Conservation (phyloP, 2,888 invertebrate species). For the Drosophila basisetae region DNA sequence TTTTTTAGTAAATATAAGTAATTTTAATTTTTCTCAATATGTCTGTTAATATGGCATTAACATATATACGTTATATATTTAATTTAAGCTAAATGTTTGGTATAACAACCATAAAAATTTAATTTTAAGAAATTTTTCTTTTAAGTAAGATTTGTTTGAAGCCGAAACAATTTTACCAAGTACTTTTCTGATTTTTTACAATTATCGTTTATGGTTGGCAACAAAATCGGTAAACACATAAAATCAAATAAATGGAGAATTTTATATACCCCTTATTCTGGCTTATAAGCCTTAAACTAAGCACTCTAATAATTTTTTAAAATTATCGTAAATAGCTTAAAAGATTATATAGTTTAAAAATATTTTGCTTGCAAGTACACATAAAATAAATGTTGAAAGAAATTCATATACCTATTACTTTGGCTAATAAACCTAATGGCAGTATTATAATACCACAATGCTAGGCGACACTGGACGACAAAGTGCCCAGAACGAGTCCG, state of each 20-base stretch:
- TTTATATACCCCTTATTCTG: not conserved
- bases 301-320: not conserved
- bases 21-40: not conserved
- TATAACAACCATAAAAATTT: not conserved
- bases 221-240: not conserved
- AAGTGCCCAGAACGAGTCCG: constrained; percentile 40
- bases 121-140: not conserved
- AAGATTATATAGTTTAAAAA: not conserved
- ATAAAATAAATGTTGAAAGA: not conserved
- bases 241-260: not conserved
- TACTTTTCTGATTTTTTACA: not conserved
- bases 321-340: not conserved
- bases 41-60: not conserved
- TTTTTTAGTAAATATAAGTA: not conserved
- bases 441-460: constrained; percentile 32
- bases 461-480: constrained; percentile 23
- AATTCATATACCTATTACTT: constrained; percentile 12
- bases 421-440: constrained; percentile 33
- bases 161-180: not conserved
- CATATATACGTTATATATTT: not conserved
- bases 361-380: not conserved
- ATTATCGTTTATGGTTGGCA: not conserved
- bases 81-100: not conserved
- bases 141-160: not conserved
- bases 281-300: not conserved